Evolutionary conservation across 2,797 vertebrate genomes (phyloP).

Genomic region (Gephyroberyx darwinii): DNA sequence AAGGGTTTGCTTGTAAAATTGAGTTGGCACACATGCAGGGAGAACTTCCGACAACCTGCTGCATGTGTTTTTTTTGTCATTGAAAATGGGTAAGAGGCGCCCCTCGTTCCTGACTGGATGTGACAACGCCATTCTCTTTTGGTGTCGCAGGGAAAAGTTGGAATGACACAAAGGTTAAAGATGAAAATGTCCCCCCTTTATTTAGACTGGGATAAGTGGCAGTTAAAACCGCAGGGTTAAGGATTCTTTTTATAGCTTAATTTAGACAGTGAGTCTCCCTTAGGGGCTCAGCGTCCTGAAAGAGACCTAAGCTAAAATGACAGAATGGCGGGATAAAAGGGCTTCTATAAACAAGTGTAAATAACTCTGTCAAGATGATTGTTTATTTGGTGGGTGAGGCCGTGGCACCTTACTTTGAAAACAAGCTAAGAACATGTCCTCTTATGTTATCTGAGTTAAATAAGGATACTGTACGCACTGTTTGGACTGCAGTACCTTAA

Average conservation of each 20-base stretch:
- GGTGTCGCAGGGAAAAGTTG: not conserved
- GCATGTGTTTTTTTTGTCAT: not conserved
- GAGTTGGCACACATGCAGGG: not conserved
- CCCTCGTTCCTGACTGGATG: not conserved
- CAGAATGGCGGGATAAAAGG: not conserved
- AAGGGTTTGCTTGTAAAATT: not conserved
- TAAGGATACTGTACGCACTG: not conserved
- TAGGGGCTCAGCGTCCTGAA: not conserved
- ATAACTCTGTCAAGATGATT: not conserved
- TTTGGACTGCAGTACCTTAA: not conserved
- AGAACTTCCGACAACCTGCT: not conserved
- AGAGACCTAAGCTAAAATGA: constrained; percentile 29
- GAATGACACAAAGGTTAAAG: constrained; percentile 9
- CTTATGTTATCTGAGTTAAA: not conserved
- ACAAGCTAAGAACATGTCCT: not conserved
- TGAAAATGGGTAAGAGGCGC: not conserved
- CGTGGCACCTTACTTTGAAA: not conserved
- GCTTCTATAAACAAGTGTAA: not conserved
- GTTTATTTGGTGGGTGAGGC: not conserved
- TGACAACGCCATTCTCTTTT: not conserved
- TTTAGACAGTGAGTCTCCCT: constrained; percentile 10
- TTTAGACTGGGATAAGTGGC: constrained; percentile 20
- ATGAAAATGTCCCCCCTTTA: constrained; percentile 9
- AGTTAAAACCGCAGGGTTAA: constrained; percentile 17
- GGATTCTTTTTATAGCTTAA: constrained; percentile 13